These are phyloP conservation scores for Polymixis flavicincta DNA, from an alignment of 2,888 invertebrate genomes.

Conservation along the genomic window DNA sequence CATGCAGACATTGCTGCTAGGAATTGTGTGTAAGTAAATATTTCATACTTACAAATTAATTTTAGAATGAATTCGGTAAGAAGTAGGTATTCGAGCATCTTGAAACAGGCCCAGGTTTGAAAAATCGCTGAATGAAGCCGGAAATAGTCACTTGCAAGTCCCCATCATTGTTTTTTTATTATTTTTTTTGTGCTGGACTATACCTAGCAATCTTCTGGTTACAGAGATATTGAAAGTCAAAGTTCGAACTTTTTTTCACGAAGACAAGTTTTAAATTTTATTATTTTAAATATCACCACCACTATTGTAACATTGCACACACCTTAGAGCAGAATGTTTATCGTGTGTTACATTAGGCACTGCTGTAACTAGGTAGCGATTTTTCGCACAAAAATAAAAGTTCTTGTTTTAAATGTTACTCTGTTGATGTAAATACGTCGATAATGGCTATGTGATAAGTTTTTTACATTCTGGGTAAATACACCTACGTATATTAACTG, in stretches of 20 bases:
- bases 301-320: no score
- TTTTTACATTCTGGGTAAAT: no score
- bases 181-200: no score
- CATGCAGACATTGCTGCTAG: slow-evolving; percentile 97
- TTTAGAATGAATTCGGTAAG: no score
- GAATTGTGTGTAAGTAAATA: slow-evolving; percentile 97
- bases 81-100: no score
- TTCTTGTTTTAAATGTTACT: no score
- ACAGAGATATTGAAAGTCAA: no score
- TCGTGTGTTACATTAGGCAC: neutral
- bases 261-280: neutral
- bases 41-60: neutral
- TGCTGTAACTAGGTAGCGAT: neutral
- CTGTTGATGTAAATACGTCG: no score
- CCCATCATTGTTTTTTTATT: no score
- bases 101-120: neutral
- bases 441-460: no score
- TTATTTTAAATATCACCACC: no score
- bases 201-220: neutral
- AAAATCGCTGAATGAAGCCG: neutral
- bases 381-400: neutral
- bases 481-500: neutral
- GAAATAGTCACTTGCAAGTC: no score
- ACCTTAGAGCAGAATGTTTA: neutral
- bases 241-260: neutral